Base-by-base conservation (phyloP, 1,140 invertebrate species). In the Sipha flava region DNA sequence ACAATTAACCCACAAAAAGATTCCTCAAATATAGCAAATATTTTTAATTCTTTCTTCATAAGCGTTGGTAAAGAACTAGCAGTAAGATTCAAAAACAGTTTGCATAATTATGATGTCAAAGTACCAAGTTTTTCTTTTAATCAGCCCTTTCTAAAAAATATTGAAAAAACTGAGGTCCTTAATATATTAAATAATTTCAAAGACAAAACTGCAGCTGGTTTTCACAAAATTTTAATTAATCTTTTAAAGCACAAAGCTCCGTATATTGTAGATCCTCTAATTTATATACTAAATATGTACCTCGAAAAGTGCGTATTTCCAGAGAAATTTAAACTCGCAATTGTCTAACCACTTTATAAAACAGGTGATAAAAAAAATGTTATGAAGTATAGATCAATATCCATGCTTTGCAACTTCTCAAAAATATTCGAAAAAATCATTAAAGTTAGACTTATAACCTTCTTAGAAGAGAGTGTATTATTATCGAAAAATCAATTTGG, bases 341-440 rank as follows among this genome's bases (percentile, higher is more conserved):
- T 57, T 26, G 23, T 57, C 9, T 26, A 29, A 57, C 23, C 52
- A 9, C 14, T 29, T 2, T 57, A n/a, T 4, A 57, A 57, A 57
- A n/a, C 52, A 26, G 52, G 52, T 9, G 4, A 26, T 57, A 26
- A 26, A 26, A 23, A n/a, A 57, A 26, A 57, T 23, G 0, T 57
- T 9, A n/a, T 10, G 12, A 57, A 57, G 12, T 57, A 26, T 57
- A 57, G 23, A 18, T 10, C 21, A 12, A 57, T 26, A 1, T 57
- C 52, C 14, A 57, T 57, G 10, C 52, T 57, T 4, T 29, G 0
- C 14, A 57, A 57, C 7, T 57, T 80, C 14, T 45, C 47, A 14
- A 54, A 80, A 59, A 16, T 73, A 9, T 64, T 73, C 45, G 18
- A 47, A n/a, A n/a, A n/a, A n/a, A n/a, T n/a, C n/a, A n/a, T n/a